phyloP scores from a whole-genome alignment of 1,140 invertebrate genomes.

The Drosophila sturtevanti region DNA sequence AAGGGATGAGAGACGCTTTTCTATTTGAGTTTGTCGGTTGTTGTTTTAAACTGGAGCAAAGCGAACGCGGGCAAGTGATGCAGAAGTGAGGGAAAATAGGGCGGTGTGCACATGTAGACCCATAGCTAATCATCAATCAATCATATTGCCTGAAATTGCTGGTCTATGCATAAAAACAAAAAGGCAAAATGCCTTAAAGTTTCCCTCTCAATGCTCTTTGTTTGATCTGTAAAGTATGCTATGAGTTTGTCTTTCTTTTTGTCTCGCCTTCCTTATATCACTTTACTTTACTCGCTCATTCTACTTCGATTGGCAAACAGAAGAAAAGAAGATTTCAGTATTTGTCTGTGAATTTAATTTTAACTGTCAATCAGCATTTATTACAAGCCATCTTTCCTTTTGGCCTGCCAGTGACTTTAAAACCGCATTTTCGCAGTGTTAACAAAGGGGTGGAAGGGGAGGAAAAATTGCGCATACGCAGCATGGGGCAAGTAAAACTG shows the following conservation, averaged over 20 bases:
- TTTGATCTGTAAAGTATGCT: constrained; percentile 33
- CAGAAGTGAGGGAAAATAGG: not conserved
- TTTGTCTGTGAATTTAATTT: constrained; percentile 43
- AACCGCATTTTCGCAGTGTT: constrained; percentile 31
- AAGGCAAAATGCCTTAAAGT: constrained; percentile 41
- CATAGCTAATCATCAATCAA: constrained; percentile 68
- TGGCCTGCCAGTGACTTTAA: constrained; percentile 31
- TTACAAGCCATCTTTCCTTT: constrained; percentile 17
- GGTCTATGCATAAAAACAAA: constrained; percentile 53
- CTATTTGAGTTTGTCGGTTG: constrained; percentile 54
- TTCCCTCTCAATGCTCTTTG: constrained; percentile 8
- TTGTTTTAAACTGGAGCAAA: constrained; percentile 53
- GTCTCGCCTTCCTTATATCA: constrained; percentile 9
- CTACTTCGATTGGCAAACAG: constrained; percentile 12
- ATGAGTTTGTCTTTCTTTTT: constrained; percentile 18
- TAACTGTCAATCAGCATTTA: constrained; percentile 56
- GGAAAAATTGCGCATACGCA: constrained; percentile 44
- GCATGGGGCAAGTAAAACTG: constrained; percentile 6
- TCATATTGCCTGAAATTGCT: constrained; percentile 54
- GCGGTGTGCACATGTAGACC: not conserved
- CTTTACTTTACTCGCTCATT: constrained; percentile 5
- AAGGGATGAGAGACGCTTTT: constrained; percentile 13
- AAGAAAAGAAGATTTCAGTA: constrained; percentile 13
- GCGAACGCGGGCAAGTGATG: not conserved
- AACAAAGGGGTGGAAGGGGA: not conserved